Evolutionary conservation across 2,888 invertebrate species (phyloP).

Genomic region (Tetheella fluctuosa): DNA sequence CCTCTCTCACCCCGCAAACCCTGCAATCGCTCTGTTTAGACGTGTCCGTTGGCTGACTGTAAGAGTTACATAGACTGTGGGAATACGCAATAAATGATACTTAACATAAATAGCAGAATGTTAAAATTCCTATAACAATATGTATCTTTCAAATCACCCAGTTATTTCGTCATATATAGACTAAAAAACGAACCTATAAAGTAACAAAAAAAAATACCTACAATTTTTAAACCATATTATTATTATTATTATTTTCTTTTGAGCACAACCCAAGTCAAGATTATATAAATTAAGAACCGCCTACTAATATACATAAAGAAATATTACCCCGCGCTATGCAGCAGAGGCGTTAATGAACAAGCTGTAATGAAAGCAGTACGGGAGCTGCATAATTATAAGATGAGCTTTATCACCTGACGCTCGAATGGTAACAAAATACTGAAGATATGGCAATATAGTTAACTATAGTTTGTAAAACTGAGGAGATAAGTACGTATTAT

Average conservation of each 20-base stretch:
- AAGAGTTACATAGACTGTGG: too few relatives aligned
- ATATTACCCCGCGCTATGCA: conserved; percentile 20
- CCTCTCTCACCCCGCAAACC: too few relatives aligned
- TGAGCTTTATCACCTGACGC: conserved; percentile 12
- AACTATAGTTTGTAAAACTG: not conserved
- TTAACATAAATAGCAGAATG: not conserved
- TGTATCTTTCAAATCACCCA: too few relatives aligned
- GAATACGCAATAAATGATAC: too few relatives aligned
- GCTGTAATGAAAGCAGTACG: conserved; percentile 30
- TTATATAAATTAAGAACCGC: not conserved
- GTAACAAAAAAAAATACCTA: too few relatives aligned
- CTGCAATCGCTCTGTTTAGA: too few relatives aligned
- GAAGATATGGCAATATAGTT: not conserved
- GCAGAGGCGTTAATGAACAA: conserved; percentile 29
- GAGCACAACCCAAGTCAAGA: not conserved
- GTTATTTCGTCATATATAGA: too few relatives aligned
- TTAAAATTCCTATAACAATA: too few relatives aligned
- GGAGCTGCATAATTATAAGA: conserved; percentile 35
- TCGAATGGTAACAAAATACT: not conserved
- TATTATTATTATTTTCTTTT: not conserved
- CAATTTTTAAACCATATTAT: too few relatives aligned
- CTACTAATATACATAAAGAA: not conserved
- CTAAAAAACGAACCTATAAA: too few relatives aligned
- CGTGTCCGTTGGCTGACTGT: too few relatives aligned
- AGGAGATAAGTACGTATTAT: not conserved